Evolutionary conservation across 2,113 vertebrate species (phyloP), one percentile per base, ranked within the genome.

Genomic region (Archocentrus centrarchus): DNA sequence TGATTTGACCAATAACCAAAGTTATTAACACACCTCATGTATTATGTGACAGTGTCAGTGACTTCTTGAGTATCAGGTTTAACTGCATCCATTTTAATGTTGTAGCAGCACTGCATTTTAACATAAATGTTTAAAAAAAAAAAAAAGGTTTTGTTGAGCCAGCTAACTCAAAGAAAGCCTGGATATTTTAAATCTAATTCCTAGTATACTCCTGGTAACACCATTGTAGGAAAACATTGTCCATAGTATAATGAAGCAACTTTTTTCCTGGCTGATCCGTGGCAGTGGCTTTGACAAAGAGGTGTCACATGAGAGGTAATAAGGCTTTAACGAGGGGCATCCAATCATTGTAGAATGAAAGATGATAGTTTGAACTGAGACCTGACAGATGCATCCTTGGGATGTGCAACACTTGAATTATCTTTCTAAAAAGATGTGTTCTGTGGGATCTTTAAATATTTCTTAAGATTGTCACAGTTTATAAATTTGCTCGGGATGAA

Each of bases 181-280:
- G 50, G 17, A 9, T 70, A 24, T 47, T 47, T 68, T 27, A 22
- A 30, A 22, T 24, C 24, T 44, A 14, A 66, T 68, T 27, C 39
- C 8, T 68, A 47, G 39, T 22, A 0, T n/a, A 3, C 1, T 4
- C 32, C 0, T 15, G 5, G 0, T 11, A 22, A 47, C 64, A 30
- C 9, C 5, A 30, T 70, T 50, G 8, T 50, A 18, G 64, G 64
- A 68, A 41, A 47, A 11, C 13, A 14, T 47, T 47, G 44, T 13
- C 11, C 44, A 14, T 47, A 47, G 44, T 14, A 9, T 47, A 47
- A 13, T 47, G 44, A 4, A 47, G 44, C 3, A 47, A 47, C 35
- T 35, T 7, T 35, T 7, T 35, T 35, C 27, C 32, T 32, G 32
- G 32, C 32, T 32, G 32, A 62, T 63, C 60, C 32, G 37, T 7